phyloP scores from a whole-genome alignment of 2,113 vertebrate species.

The Scomber colias region DNA sequence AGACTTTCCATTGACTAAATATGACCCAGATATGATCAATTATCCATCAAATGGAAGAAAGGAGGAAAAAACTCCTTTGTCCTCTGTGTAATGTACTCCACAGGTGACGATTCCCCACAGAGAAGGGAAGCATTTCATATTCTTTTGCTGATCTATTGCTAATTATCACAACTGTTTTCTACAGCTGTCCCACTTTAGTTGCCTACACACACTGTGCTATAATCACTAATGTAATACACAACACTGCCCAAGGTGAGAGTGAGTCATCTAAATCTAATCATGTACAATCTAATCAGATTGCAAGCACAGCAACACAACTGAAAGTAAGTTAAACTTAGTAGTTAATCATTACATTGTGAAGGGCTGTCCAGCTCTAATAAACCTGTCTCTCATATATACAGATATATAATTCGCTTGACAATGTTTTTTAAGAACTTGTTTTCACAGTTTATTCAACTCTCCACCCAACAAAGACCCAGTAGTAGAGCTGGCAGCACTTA shows the following conservation, averaged over 20 bases:
- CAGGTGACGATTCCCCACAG: slow-evolving; percentile 17
- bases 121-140: slow-evolving; percentile 36
- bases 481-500: neutral
- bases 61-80: neutral
- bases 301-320: slow-evolving; percentile 6
- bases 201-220: neutral
- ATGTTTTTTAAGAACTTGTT: neutral
- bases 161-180: slow-evolving; percentile 45
- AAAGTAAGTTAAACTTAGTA: neutral
- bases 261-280: slow-evolving; percentile 32
- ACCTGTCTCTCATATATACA: neutral
- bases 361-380: neutral
- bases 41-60: slow-evolving; percentile 12
- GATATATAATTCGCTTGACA: neutral
- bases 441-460: neutral
- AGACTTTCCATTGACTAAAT: neutral
- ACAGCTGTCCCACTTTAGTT: slow-evolving; percentile 57
- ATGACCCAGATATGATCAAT: slow-evolving; percentile 1
- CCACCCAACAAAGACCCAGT: neutral
- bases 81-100: neutral
- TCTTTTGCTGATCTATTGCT: slow-evolving; percentile 27
- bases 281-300: neutral
- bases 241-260: neutral
- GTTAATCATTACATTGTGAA: too few relatives aligned
- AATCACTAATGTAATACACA: slow-evolving; percentile 2